Base-by-base conservation (phyloP, 2,113 vertebrate species). In the Sturnus vulgaris region DNA sequence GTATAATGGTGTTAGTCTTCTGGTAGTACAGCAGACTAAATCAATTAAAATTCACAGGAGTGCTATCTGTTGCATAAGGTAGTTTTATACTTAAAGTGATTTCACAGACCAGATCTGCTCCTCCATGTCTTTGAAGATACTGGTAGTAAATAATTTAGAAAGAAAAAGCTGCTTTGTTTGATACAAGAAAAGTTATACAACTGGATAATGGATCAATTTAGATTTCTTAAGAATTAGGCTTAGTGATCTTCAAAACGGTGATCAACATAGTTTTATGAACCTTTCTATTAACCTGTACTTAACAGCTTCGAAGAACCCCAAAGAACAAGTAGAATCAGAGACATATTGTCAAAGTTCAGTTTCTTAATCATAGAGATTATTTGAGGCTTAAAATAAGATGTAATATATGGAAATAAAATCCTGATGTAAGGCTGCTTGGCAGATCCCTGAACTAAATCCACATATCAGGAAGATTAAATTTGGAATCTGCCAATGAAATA, bases 1-100 rank as follows among this genome's bases (percentile, higher is more conserved):
- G 42, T 78, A 65, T 82, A 90, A 79, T 42, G 40, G 49, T 92
- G 44, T 88, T 92, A 72, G 46, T 91, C 70, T 93, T 90, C 77
- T 83, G 66, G 39, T 79, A 86, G 49, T 69, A 86, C 40, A 92
- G 59, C 59, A 85, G 46, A 91, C 52, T 71, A 90, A 88, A 94
- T 75, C 35, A 95, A 93, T 95, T 96, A 96, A 97, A 93, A 95
- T 89, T 96, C 82, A 87, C 60, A 61, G 50, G 56, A 85, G 35
- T 86, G 63, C 42, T 95, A 28, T 79, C 61, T 82, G n/a, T 86
- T 92, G 73, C 53, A 78, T 31, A 81, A 44, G n/a, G 25, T 49
- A 92, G 40, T 69, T 94, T 88, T 90, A 77, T 46, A 39, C 76
- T 61, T 69, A 77, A 93, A 59, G 40, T 81, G 70, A 92, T 65